Evolutionary conservation across 2,888 invertebrate species (phyloP).

Genomic region (Gymnoscelis rufifasciata): DNA sequence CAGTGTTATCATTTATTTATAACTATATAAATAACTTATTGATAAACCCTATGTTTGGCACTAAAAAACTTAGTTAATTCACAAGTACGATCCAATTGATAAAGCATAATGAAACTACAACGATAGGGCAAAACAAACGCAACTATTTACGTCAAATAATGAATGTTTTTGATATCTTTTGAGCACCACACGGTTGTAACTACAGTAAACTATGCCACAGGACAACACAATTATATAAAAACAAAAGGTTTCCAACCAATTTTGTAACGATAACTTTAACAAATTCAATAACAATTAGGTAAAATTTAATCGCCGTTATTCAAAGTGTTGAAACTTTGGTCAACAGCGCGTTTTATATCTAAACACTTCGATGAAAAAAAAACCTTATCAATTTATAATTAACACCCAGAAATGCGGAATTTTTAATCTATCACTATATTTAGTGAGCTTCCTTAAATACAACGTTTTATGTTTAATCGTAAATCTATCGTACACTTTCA

Average conservation of each 20-base stretch:
- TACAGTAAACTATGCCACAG: constrained; percentile 25
- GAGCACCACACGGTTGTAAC: constrained; percentile 50
- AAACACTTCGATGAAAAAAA: constrained; percentile 39
- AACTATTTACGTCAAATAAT: constrained; percentile 18
- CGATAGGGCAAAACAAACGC: constrained; percentile 33
- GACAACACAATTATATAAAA: constrained; percentile 24
- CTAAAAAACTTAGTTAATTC: constrained; percentile 73
- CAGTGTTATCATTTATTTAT: constrained; percentile 57
- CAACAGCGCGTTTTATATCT: neutral
- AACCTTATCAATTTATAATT: constrained; percentile 44
- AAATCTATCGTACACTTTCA: constrained; percentile 35
- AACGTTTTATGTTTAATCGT: constrained; percentile 42
- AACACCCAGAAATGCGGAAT: constrained; percentile 58
- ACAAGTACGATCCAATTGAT: constrained; percentile 47
- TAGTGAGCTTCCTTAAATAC: constrained; percentile 67
- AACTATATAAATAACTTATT: constrained; percentile 70
- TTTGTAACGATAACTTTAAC: constrained; percentile 14
- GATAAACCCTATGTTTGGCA: constrained; percentile 74
- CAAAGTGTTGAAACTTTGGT: constrained; percentile 7
- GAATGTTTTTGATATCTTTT: constrained; percentile 43
- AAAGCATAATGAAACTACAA: constrained; percentile 32
- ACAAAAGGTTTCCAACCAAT: constrained; percentile 19
- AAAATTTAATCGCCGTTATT: constrained; percentile 12
- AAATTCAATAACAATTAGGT: constrained; percentile 11
- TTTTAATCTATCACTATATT: constrained; percentile 46